Base-by-base conservation (phyloP, 2,797 vertebrate genomes). In the Diceros bicornis region DNA sequence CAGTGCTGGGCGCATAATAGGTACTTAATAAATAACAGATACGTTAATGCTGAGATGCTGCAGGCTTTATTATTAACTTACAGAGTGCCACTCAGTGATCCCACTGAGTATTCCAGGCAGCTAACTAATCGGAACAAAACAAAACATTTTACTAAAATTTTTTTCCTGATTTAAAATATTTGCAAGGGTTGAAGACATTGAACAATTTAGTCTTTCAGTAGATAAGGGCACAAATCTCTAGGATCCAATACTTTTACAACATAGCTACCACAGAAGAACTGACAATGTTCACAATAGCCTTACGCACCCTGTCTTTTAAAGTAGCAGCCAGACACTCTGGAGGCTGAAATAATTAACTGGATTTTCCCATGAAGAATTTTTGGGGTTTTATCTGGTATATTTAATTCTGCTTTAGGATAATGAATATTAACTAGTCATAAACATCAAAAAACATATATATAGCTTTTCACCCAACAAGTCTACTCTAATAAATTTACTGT, bases 51-150 rank as follows among this genome's bases (percentile, higher is more conserved):
- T 52, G 17, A 91, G 91, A 71, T 62, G 50, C 50, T 4, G 14
- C 1, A 32, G 92, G 34, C 61, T 68, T 97, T 90, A 55, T 57
- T 66, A 66, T 68, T 88, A 47, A 71, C 34, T 78, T 68, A 83
- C 37, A 71, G 61, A 81, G 1, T 64, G 29, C 6, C 59, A n/a
- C 57, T 79, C 7, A 34, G 66, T 17, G 27, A 64, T 44, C 41
- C 61, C 75, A 83, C 55, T 81, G 61, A 87, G 16, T 61, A 82
- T 23, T 87, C 34, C 13, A 74, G 52, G 62, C 50, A 66, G 61
- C 23, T 82, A 93, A 62, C 71, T 59, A 86, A 86, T 82, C 34
- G 27, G 11, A 96, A 94, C 12, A 81, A 52, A 82, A 93, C 18
- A 66, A 21, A 41, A 94, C 7, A 23, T 27, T 50, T 77, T 64